Evolutionary conservation across 2,888 invertebrate genomes (phyloP), one percentile per base, ranked within the genome.

Genomic region (Drosophila kokeensis): DNA sequence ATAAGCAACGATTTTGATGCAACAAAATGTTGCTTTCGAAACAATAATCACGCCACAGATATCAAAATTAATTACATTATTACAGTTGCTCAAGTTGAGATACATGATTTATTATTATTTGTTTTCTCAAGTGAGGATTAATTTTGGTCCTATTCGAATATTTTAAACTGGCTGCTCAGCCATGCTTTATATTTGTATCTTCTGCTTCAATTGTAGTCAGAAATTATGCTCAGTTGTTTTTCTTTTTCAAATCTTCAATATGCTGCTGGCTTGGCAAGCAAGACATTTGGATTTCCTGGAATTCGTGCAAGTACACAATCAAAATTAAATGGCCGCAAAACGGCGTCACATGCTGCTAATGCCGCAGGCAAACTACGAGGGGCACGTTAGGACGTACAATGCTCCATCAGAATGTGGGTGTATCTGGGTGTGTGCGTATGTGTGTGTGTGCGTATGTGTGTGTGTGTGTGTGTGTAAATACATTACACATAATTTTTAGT

Each of bases 401-500:
- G 42, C 42, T 55, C 15, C 27, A 40, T 15, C 29, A 32, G 57
- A 42, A 54, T 62, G 61, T 49, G 61, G 55, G n/a, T 54, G 45
- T 66, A 52, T 54, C 36, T 34, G 34, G 42, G 42, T 40, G n/a
- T 40, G 52, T 40, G 40, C 42, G 58, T 50, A n/a, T n/a, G n/a
- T n/a, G n/a, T n/a, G 42, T 40, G n/a, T 40, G 52, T 40, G 40
- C 42, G 58, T 50, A n/a, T 54, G 60, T 60, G 49, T 72, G 0
- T 27, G 52, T 38, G 40, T 48, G 58, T 50, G 57, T 63, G 69
- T 62, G 60, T 63, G 49, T 69, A 78, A 73, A 76, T 60, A 79
- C 67, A 89, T 89, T 79, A 76, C 73, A 79, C 69, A 71, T 62
- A 76, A 83, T 87, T 89, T 73, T 68, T 66, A 68, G 77, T 83